Evolutionary conservation across 1,140 invertebrate genomes (phyloP).

Genomic region (Holcopasites calliopsidis): DNA sequence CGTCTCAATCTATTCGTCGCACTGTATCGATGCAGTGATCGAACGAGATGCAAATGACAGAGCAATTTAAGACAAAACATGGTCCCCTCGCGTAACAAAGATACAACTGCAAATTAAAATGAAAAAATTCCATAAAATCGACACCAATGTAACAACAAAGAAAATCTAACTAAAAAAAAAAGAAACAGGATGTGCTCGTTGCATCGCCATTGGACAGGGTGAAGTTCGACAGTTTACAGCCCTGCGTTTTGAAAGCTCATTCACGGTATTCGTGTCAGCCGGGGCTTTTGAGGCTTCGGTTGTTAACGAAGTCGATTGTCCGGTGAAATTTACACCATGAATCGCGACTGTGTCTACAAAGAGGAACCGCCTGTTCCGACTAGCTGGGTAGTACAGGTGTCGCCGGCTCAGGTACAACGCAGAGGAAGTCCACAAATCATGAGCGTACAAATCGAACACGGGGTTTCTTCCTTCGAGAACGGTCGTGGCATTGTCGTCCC

Average conservation of each 20-base stretch:
- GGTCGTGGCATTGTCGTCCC: neutral
- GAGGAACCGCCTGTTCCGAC: neutral
- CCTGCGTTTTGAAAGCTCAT: neutral
- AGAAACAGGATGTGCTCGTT: neutral
- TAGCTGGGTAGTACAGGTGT: slow-evolving; percentile 10
- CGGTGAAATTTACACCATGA: slow-evolving; percentile 45
- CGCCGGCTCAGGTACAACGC: slow-evolving; percentile 1
- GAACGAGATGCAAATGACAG: no score
- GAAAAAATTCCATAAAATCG: no score
- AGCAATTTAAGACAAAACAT: no score
- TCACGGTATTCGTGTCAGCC: slow-evolving; percentile 22
- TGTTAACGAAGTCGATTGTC: slow-evolving; percentile 46
- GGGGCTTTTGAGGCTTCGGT: neutral
- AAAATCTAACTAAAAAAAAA: neutral
- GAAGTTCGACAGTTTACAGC: neutral
- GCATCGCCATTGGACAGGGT: no score
- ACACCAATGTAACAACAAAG: no score
- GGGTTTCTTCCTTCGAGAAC: neutral
- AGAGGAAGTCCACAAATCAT: neutral
- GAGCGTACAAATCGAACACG: neutral
- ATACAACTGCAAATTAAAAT: no score
- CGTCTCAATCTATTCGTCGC: no score
- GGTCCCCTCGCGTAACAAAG: no score
- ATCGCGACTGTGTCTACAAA: slow-evolving; percentile 18
- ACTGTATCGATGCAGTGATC: no score